phyloP scores from a whole-genome alignment of 92 coral and sea anemone genomes.

The Umimayanthus kanabou region DNA sequence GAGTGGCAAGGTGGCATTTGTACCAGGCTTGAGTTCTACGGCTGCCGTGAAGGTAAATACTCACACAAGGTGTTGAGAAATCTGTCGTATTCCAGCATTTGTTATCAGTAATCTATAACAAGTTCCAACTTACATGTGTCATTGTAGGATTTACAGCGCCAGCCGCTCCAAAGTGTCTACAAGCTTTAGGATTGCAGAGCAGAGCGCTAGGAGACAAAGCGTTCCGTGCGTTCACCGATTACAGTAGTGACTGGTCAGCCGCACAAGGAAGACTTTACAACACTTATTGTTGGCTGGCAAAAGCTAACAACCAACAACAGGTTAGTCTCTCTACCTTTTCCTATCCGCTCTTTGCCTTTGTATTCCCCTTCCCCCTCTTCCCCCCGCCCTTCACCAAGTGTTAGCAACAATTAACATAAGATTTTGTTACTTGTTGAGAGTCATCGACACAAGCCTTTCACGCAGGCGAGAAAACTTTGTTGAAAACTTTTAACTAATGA shows the following conservation, averaged over 20 bases:
- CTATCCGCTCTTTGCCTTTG: not conserved
- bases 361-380: not conserved
- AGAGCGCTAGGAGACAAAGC: conserved; percentile 32
- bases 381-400: too few species aligned
- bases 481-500: too few species aligned
- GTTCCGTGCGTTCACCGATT: conserved; percentile 23
- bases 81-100: not conserved
- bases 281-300: too few species aligned
- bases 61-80: not conserved
- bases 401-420: too few species aligned
- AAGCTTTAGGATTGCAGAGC: conserved; percentile 43
- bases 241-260: conserved; percentile 5
- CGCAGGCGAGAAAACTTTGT: too few species aligned
- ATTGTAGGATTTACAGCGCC: too few species aligned
- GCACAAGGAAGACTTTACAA: not conserved
- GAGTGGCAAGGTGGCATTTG: conserved; percentile 35
- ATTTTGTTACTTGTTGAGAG: too few species aligned
- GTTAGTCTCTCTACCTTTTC: not conserved
- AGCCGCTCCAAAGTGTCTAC: conserved; percentile 35
- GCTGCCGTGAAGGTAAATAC: conserved; percentile 30
- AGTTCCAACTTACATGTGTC: too few species aligned
- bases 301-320: too few species aligned
- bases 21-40: conserved; percentile 33
- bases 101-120: too few species aligned
- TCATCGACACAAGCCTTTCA: too few species aligned